These are phyloP conservation scores for Chiloscyllium punctatum DNA, from an alignment of 2,797 vertebrate genomes.

Conservation along the genomic window DNA sequence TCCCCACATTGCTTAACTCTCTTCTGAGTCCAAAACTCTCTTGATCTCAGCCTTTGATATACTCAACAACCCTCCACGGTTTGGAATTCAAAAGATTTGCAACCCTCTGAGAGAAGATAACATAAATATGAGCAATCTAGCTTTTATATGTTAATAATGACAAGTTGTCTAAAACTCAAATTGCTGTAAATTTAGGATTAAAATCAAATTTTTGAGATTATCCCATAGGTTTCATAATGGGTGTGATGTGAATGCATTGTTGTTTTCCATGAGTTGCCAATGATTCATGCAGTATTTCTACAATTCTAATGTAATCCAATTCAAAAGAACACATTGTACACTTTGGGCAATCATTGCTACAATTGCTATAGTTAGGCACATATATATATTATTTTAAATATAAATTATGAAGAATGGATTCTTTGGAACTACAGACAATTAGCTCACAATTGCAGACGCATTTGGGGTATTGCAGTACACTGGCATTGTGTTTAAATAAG, in stretches of 20 bases:
- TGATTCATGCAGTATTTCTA: conserved; percentile 28
- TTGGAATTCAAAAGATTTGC: neutral
- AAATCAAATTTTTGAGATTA: neutral
- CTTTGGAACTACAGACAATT: conserved; percentile 8
- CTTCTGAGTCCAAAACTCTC: neutral
- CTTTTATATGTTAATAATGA: neutral
- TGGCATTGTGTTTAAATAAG: conserved; percentile 14
- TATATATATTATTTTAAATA: neutral
- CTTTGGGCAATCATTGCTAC: neutral
- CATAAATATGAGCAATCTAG: neutral
- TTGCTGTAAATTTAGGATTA: neutral
- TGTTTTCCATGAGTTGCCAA: neutral
- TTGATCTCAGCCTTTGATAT: neutral
- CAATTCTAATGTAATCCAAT: conserved; percentile 1
- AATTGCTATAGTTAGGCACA: conserved; percentile 15
- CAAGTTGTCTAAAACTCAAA: neutral
- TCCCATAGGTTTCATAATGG: neutral
- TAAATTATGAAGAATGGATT: conserved; percentile 7
- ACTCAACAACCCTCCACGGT: neutral
- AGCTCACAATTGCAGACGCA: conserved; percentile 22
- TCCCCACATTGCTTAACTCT: neutral
- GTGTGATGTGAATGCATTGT: neutral
- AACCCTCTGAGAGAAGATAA: neutral
- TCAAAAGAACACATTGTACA: conserved; percentile 19
- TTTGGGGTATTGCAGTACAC: neutral